These are phyloP conservation scores for Tokudaia tokunoshimensis DNA, from an alignment of 2,797 vertebrate species.

Conservation along the genomic window DNA sequence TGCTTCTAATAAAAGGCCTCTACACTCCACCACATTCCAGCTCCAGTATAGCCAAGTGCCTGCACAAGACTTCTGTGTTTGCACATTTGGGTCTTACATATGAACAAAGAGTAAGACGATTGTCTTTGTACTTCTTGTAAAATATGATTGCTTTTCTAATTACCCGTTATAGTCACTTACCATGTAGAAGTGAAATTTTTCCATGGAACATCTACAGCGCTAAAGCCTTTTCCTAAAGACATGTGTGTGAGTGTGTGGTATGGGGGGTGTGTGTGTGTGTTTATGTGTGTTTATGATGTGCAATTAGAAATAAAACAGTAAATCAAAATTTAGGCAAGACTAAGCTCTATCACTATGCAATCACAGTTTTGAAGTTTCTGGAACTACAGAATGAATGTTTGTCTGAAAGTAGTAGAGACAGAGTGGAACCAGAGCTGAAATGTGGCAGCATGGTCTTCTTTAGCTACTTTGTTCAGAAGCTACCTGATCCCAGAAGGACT, in stretches of 20 bases:
- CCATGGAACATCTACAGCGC: background rate
- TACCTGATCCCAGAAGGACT: constrained; percentile 1
- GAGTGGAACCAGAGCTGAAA: constrained; percentile 31
- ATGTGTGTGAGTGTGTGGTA: background rate
- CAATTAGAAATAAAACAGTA: constrained; percentile 36
- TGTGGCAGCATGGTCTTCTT: background rate
- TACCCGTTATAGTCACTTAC: background rate
- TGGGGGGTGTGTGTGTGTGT: background rate
- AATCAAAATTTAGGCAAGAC: constrained; percentile 8
- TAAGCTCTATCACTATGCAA: background rate
- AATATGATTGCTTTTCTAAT: constrained; percentile 13
- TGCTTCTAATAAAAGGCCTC: constrained; percentile 50
- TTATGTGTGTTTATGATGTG: background rate
- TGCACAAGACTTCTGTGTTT: background rate
- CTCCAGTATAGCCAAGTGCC: constrained; percentile 26
- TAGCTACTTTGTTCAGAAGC: constrained; percentile 37
- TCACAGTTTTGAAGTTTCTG: background rate
- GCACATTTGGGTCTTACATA: background rate
- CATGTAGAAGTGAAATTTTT: background rate
- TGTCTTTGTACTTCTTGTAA: background rate
- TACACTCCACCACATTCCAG: constrained; percentile 37
- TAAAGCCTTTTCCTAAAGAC: background rate
- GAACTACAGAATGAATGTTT: constrained; percentile 19
- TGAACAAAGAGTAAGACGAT: background rate
- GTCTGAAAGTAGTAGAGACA: background rate